phyloP scores from a whole-genome alignment of 2,888 invertebrate species.

The Scaptodrosophila latifasciaeformis region DNA sequence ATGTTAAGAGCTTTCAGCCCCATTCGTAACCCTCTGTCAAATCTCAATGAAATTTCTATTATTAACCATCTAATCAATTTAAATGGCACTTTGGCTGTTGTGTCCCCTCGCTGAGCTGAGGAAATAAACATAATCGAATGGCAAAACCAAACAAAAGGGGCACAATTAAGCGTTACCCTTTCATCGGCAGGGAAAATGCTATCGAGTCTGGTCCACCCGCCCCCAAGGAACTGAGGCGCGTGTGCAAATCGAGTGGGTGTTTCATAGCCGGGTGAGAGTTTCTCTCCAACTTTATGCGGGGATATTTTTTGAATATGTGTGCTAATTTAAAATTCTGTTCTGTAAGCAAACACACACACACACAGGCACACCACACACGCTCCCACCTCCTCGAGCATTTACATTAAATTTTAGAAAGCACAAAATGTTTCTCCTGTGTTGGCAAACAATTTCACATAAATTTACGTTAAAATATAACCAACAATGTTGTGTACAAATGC shows the following conservation, averaged over 20 bases:
- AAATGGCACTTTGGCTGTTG: not conserved
- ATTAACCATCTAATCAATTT: not conserved
- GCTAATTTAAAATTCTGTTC: slow-evolving; percentile 38
- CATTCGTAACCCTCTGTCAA: no score
- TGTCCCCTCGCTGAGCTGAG: slow-evolving; percentile 12
- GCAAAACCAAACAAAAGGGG: slow-evolving; percentile 52
- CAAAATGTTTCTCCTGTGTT: slow-evolving; percentile 44
- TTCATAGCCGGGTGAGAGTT: slow-evolving; percentile 19
- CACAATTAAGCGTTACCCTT: slow-evolving; percentile 54
- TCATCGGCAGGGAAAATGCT: not conserved
- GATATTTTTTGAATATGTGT: slow-evolving; percentile 21
- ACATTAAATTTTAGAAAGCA: slow-evolving; percentile 57
- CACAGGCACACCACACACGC: not conserved
- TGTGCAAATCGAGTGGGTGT: not conserved
- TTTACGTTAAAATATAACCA: slow-evolving; percentile 49
- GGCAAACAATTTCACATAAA: slow-evolving; percentile 58
- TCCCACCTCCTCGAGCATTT: slow-evolving; percentile 3
- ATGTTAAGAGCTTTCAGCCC: no score
- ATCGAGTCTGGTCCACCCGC: not conserved
- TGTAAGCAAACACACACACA: not conserved
- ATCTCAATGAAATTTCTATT: no score
- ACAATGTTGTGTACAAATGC: slow-evolving; percentile 50
- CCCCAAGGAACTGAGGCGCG: not conserved
- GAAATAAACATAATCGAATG: slow-evolving; percentile 52
- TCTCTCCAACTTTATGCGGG: not conserved